Base-by-base conservation (phyloP, 2,888 invertebrate species). In the Amblyjoppa fuscipennis region DNA sequence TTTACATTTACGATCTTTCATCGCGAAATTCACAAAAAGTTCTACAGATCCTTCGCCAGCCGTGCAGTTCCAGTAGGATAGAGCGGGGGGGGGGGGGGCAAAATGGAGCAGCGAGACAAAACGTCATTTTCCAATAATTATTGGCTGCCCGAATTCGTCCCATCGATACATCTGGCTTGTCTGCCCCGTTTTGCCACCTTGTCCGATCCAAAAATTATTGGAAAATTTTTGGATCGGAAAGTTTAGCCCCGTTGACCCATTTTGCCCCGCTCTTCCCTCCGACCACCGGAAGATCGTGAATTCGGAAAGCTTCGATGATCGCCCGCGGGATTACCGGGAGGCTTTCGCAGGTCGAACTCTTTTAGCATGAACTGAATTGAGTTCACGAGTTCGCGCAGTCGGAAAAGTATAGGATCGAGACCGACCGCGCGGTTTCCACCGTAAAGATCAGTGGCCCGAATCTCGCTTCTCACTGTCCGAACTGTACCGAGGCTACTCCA, bases 361-460 rank as follows among this genome's bases (percentile, higher is more conserved):
- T 38, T 34, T 20, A 20, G 20, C 20, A 41, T 11, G n/a, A 38
- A 64, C 13, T 20, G 20, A n/a, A 28, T 64, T 7, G 41, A 41
- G 11, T 41, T 41, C 41, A 11, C 31, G 64, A 64, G 34, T 34
- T 28, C 34, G 34, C 34, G 34, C 6, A 2, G 38, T 3, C 20
- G 20, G 9, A 70, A 3, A 51, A 51, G n/a, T 28, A 13, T 38
- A 34, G 34, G 61, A 64, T 61, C 49, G 45, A 31, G 49, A 20
- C 9, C 31, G 61, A 41, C 64, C 13, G 70, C 51, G 73, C 9
- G 49, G 61, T 81, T 79, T 78, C 77, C 87, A 90, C 87, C 91
- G 89, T 87, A 89, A 90, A 89, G 88, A 89, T 90, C 90, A 91
- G 89, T 91, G 91, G 92, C 90, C 91, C 91, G 91, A 90, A 91